Base-by-base conservation (phyloP, 2,113 vertebrate genomes). In the Ascaphus truei region DNA sequence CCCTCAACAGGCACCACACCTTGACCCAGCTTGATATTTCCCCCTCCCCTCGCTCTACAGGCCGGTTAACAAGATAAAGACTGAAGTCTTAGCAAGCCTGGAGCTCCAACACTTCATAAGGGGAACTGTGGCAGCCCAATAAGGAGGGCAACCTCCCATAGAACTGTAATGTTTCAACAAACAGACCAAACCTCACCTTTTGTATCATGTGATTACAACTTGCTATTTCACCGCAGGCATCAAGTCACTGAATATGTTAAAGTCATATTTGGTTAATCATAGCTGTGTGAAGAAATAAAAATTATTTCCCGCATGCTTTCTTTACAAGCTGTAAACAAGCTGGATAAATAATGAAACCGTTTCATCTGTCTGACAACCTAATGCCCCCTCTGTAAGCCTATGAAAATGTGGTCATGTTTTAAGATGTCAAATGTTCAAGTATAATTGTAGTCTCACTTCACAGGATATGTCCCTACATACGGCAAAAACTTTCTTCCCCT, bases 361-460 rank as follows among this genome's bases (percentile, higher is more conserved):
- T 55, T 53, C 43, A 66, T 66, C 33, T 55, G 36, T 39, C 37
- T 39, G 5, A 4, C 12, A 39, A 4, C 37, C 12, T 9, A 39
- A 39, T 13, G 10, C 22, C 2, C 5, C 26, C 12, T 12, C 10
- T 10, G 26, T 20, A 73, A 36, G 8, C 62, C 68, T 57, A 18
- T 76, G 41, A 59, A 25, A 69, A 48, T 36, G 48, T 27, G 5
- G 22, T 53, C n/a, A n/a, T n/a, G 11, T 50, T 76, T 71, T 65
- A 47, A 51, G 64, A 50, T 68, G 61, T 68, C 73, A 75, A 55
- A 60, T 69, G 30, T 73, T 76, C 64, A 72, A 61, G 72, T 41
- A 22, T 79, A 79, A 76, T 79, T 80, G 79, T 27, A 65, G 56
- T 29, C 69, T 73, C 30, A 45, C 45, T 72, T 20, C 71, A 72